A percentile compares a stretch with the other conserved stretches of the same genome.
Evolutionary conservation across 2,113 vertebrate species (phyloP).

Genomic region (Thalassoma bifasciatum): DNA sequence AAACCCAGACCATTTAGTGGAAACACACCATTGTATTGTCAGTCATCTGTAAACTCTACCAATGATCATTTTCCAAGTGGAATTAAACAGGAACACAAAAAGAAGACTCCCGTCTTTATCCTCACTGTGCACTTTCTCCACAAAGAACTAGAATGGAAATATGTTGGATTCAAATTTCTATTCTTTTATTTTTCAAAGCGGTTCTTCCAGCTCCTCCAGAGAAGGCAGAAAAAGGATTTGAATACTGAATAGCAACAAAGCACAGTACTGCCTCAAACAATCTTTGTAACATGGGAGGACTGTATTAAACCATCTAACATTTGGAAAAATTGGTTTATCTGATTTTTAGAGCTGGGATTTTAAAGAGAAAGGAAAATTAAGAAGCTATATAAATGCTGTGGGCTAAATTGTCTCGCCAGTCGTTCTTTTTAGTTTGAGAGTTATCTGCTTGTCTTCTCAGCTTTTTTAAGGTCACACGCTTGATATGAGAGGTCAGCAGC

Average conservation of each 20-base stretch:
- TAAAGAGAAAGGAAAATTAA: background rate
- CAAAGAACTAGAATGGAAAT: background rate
- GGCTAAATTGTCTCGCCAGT: background rate
- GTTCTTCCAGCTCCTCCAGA: background rate
- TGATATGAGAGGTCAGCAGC: background rate
- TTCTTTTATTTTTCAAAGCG: background rate
- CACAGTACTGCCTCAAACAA: background rate
- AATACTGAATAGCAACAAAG: background rate
- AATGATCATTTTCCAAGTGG: background rate
- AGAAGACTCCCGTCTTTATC: background rate
- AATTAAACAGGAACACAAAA: too few relatives aligned
- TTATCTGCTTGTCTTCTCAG: background rate
- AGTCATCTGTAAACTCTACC: too few relatives aligned
- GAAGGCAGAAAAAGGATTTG: constrained; percentile 8
- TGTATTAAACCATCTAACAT: background rate
- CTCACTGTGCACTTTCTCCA: background rate
- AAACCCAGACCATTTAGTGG: too few relatives aligned
- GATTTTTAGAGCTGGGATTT: background rate
- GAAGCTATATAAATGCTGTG: background rate
- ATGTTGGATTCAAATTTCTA: background rate
- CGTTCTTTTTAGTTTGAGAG: background rate
- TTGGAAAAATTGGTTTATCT: background rate
- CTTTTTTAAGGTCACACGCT: too few relatives aligned
- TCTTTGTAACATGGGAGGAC: constrained; percentile 1
- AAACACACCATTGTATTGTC: too few relatives aligned